These are phyloP conservation scores for Agrotis ipsilon DNA, from an alignment of 2,888 invertebrate genomes.

Conservation along the genomic window DNA sequence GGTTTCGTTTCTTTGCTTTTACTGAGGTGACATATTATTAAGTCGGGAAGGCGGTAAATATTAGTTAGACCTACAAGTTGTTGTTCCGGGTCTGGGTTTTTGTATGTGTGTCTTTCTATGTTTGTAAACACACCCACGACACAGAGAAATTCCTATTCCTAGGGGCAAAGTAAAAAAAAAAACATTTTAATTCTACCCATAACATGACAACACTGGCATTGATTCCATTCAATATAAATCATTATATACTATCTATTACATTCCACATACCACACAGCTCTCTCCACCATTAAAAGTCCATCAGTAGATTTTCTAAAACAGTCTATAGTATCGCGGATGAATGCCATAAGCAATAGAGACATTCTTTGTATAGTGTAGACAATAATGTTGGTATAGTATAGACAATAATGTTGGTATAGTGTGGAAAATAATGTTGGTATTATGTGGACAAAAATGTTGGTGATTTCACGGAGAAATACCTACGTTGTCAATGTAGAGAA, in stretches of 20 bases:
- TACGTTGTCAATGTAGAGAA: neutral
- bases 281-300: conserved; percentile 54
- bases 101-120: too few relatives aligned
- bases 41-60: neutral
- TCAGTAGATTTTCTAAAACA: conserved; percentile 56
- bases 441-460: neutral
- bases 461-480: conserved; percentile 46
- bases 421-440: conserved; percentile 4
- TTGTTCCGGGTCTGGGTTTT: too few relatives aligned
- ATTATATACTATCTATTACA: neutral
- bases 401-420: conserved; percentile 1
- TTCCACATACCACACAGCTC: conserved; percentile 36
- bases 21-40: neutral
- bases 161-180: too few relatives aligned
- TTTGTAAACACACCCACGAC: too few relatives aligned
- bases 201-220: conserved; percentile 4
- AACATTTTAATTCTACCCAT: too few relatives aligned
- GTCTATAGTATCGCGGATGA: conserved; percentile 29
- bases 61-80: too few relatives aligned
- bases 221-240: conserved; percentile 11
- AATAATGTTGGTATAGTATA: conserved; percentile 1
- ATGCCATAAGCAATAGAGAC: conserved; percentile 12
- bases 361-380: conserved; percentile 29
- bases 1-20: neutral
- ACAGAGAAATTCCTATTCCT: too few relatives aligned